Conservation (phyloP, 2,888 invertebrate species). For the Catocala fraxini region DNA sequence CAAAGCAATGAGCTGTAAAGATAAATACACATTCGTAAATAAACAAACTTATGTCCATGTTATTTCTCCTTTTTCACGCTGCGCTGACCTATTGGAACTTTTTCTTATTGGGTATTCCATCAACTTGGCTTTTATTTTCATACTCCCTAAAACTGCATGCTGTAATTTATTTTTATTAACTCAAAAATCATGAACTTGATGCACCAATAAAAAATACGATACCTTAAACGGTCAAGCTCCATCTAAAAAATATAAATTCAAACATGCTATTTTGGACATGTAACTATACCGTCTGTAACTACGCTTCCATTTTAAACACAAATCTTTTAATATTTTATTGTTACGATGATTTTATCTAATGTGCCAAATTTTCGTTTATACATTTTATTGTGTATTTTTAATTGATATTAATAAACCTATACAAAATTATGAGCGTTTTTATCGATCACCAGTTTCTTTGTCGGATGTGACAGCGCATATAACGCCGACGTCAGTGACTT, state of each 20-base stretch:
- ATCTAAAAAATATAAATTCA: constrained; percentile 84
- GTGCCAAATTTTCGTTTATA: constrained; percentile 69
- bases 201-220: constrained; percentile 82
- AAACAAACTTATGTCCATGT: constrained; percentile 80
- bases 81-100: constrained; percentile 82
- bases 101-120: constrained; percentile 81
- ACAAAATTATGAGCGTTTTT: constrained; percentile 53
- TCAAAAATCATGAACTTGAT: constrained; percentile 61
- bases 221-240: constrained; percentile 83
- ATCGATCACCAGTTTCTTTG: constrained; percentile 78
- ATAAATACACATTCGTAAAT: constrained; percentile 32
- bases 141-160: constrained; percentile 69
- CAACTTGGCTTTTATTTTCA: constrained; percentile 61
- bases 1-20: constrained; percentile 15
- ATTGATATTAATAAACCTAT: constrained; percentile 70
- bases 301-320: constrained; percentile 72
- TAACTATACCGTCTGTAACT: constrained; percentile 60
- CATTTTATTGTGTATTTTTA: constrained; percentile 59
- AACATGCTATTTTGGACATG: constrained; percentile 83
- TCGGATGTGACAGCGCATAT: constrained; percentile 87
- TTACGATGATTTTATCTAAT: constrained; percentile 54
- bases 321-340: constrained; percentile 57
- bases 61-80: constrained; percentile 81
- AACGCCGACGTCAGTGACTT: constrained; percentile 81
- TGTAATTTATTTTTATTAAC: constrained; percentile 53